Conservation (phyloP, 2,797 vertebrate species). For the Malacoraja senta region DNA sequence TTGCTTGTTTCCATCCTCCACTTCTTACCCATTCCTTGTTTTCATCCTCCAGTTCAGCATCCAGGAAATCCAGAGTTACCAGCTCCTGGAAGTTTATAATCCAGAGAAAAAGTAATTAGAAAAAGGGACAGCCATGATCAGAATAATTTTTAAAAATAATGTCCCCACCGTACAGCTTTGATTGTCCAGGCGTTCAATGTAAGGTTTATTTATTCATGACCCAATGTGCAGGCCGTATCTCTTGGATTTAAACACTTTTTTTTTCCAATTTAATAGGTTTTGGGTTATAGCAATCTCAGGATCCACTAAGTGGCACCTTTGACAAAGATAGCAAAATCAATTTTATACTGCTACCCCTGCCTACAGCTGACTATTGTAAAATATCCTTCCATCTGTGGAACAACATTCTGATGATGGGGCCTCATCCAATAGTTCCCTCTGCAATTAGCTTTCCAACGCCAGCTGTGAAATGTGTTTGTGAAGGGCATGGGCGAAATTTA, state of each 20-base stretch:
- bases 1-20: slow-evolving; percentile 15
- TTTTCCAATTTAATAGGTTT: too few species aligned
- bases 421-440: not conserved
- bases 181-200: not conserved
- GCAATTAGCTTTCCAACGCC: not conserved
- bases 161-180: not conserved
- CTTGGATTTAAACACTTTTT: not conserved
- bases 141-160: not conserved
- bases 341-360: not conserved
- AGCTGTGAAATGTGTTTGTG: not conserved
- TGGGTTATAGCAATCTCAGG: not conserved
- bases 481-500: not conserved
- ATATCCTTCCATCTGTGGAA: not conserved
- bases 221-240: not conserved
- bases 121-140: not conserved
- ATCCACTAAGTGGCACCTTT: not conserved
- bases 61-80: slow-evolving; percentile 88
- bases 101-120: slow-evolving; percentile 51
- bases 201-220: not conserved
- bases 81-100: slow-evolving; percentile 89
- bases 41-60: slow-evolving; percentile 85
- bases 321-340: not conserved
- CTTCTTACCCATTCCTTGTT: slow-evolving; percentile 83
- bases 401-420: not conserved
- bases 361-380: not conserved